phyloP scores from a whole-genome alignment of 2,888 invertebrate species.

The Venusia cambrica region DNA sequence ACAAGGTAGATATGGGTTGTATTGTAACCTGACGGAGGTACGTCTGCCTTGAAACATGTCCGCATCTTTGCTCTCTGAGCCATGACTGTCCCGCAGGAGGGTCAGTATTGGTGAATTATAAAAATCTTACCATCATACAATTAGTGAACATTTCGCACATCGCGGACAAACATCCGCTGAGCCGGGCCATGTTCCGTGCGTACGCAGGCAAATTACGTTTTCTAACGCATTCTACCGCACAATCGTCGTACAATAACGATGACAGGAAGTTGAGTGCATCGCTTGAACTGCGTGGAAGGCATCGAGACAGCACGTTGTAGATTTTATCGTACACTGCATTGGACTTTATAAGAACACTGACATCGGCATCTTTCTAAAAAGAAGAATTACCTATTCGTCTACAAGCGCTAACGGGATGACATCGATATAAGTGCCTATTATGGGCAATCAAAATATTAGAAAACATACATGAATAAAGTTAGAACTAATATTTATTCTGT shows the following conservation, averaged over 20 bases:
- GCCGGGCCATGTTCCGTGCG: conserved; percentile 55
- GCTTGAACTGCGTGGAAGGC: conserved; percentile 41
- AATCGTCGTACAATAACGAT: conserved; percentile 43
- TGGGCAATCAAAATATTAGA: too few relatives aligned
- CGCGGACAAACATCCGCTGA: conserved; percentile 57
- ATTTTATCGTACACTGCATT: conserved; percentile 53
- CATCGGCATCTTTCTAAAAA: conserved; percentile 40
- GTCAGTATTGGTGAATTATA: too few relatives aligned
- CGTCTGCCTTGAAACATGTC: too few relatives aligned
- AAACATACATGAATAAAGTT: too few relatives aligned
- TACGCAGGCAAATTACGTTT: conserved; percentile 42
- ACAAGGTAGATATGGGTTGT: too few relatives aligned
- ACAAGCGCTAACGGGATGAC: too few relatives aligned
- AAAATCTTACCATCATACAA: conserved; percentile 52
- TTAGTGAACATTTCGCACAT: conserved; percentile 54
- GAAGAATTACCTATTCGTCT: neutral
- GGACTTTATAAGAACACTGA: conserved; percentile 46
- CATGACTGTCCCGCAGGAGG: too few relatives aligned
- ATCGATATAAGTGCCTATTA: too few relatives aligned
- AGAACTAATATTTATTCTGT: too few relatives aligned
- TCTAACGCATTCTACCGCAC: conserved; percentile 31
- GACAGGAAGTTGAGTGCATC: conserved; percentile 55
- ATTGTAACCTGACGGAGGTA: too few relatives aligned
- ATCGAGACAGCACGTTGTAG: conserved; percentile 39
- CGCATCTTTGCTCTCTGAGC: too few relatives aligned